These are phyloP conservation scores for Diadema setosum DNA, from an alignment of 35 echinoderm and acorn worm species.

Conservation along the genomic window DNA sequence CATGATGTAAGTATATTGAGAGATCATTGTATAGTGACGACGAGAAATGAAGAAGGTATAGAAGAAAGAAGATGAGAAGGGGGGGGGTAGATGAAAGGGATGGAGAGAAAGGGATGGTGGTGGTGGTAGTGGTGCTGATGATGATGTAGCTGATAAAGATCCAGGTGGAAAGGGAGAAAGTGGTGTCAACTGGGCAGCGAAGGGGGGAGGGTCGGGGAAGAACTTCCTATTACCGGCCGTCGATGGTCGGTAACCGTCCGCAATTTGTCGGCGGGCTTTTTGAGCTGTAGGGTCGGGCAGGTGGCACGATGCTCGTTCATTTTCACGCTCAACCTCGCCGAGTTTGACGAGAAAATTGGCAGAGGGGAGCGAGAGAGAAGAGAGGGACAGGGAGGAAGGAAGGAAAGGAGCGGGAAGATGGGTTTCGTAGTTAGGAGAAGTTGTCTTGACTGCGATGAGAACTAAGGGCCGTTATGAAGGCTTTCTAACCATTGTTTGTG, in stretches of 20 bases:
- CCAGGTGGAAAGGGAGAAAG: neutral
- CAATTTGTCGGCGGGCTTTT: conserved; percentile 11
- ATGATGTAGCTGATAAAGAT: neutral
- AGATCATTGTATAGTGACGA: too few relatives aligned
- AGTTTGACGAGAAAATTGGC: conserved; percentile 23
- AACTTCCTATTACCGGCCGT: neutral
- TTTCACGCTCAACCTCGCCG: conserved; percentile 21
- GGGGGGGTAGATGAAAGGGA: neutral
- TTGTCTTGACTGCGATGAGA: too few relatives aligned
- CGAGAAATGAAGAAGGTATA: neutral
- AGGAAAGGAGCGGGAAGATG: too few relatives aligned
- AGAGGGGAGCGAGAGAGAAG: neutral
- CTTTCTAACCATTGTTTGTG: too few relatives aligned
- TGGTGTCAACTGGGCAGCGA: neutral
- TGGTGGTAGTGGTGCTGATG: neutral
- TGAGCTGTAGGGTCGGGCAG: neutral
- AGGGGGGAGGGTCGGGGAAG: neutral
- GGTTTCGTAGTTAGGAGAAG: too few relatives aligned
- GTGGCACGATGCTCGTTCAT: neutral
- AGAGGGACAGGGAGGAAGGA: neutral
- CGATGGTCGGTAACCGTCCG: neutral
- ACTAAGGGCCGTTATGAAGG: too few relatives aligned
- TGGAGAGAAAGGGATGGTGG: neutral
- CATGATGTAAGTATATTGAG: too few relatives aligned
- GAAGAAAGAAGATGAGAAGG: neutral